Evolutionary conservation across 2,888 invertebrate genomes (phyloP).

Genomic region (Tinea pellionella): DNA sequence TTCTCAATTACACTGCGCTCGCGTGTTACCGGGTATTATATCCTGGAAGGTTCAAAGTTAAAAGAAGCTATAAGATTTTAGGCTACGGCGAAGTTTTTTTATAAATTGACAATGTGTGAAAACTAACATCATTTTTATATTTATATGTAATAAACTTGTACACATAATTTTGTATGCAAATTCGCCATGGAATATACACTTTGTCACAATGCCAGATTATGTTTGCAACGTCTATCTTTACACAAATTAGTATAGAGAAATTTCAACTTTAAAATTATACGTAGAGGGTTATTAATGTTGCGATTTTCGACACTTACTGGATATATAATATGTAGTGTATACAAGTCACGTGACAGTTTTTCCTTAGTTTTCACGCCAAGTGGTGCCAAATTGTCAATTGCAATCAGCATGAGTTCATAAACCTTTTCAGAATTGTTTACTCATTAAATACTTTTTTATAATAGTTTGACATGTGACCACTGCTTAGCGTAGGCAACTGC

Average conservation of each 20-base stretch:
- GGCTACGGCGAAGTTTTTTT: too few relatives aligned
- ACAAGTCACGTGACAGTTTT: not conserved
- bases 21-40: not conserved
- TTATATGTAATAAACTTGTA: not conserved
- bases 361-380: not conserved
- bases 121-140: not conserved
- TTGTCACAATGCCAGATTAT: not conserved
- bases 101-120: not conserved
- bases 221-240: not conserved
- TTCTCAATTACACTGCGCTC: not conserved
- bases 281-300: not conserved
- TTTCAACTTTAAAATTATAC: not conserved
- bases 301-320: not conserved
- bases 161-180: constrained; percentile 1
- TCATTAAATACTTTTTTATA: not conserved
- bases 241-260: not conserved
- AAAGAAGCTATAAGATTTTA: too few relatives aligned
- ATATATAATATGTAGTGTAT: too few relatives aligned
- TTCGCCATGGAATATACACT: not conserved
- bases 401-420: not conserved
- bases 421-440: not conserved
- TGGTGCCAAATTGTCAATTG: not conserved
- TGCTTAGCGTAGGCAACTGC: too few relatives aligned
- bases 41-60: not conserved
- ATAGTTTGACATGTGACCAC: too few relatives aligned